Evolutionary conservation across 2,797 vertebrate species (phyloP), one percentile per base, ranked within the genome.

Genomic region (Mus caroli): DNA sequence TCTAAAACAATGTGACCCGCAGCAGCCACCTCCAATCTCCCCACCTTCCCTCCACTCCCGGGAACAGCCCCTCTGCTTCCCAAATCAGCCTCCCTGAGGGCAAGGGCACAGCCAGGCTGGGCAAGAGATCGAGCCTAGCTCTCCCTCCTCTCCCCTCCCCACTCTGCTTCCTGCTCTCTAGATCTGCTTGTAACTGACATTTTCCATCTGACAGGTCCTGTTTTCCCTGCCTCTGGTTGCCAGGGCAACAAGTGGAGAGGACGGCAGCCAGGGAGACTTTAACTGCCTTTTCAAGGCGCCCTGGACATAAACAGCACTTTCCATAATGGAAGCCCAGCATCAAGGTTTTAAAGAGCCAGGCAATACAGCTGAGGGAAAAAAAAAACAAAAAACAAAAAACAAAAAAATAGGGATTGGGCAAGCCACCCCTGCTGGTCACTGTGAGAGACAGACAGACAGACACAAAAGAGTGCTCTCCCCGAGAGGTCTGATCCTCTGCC

Each of bases 171-270:
- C 54, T 80, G 54, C 43, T 20, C 87, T 88, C 97, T 97, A 98
- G 98, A 98, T 98, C 98, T 98, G 95, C 98, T 98, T 98, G 97
- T 99, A 99, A 99, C 99, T 99, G 99, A 99, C 99, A 99, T 99
- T 99, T 99, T 99, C 99, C 99, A 99, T 99, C 99, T 99, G 99
- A 99, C 99, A 99, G 99, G 98, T 98, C 99, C 98, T 98, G 98
- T 97, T 98, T 98, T 98, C 98, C 98, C 98, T 98, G 98, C 98
- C 98, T 82, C 91, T 97, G 93, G 98, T 99, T 99, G 98, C 99
- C 99, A 99, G 98, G 99, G 99, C 98, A 99, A 99, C 99, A 91
- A 95, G 97, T 93, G 24, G 95, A 94, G 97, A 97, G 98, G 98
- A 98, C 97, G 96, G 95, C 97, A 97, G 98, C 98, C 97, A 98